Evolutionary conservation across 1,140 invertebrate species (phyloP).

Genomic region (Drosophila kurseongensis): DNA sequence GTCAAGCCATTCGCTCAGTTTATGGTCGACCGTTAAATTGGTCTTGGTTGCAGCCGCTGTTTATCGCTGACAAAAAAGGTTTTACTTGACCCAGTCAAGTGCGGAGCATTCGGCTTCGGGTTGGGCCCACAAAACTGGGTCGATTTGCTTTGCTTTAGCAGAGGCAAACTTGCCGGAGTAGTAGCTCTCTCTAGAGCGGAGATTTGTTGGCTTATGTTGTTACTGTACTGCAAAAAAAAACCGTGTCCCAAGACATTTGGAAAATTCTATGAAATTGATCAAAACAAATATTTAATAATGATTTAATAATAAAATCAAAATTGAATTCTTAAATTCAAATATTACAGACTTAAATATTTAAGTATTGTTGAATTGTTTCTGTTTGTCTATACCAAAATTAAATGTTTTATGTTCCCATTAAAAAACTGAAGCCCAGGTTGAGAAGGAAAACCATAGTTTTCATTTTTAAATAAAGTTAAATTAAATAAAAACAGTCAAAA

Average conservation of each 20-base stretch:
- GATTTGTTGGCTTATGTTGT: slow-evolving; percentile 4
- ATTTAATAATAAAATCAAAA: no score
- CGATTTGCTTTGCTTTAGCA: slow-evolving; percentile 43
- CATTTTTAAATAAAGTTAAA: no score
- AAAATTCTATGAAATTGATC: no score
- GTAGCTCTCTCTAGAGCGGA: slow-evolving; percentile 5
- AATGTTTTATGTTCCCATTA: neutral
- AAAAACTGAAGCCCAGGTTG: neutral
- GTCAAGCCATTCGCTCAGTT: slow-evolving; percentile 58
- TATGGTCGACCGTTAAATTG: slow-evolving; percentile 73
- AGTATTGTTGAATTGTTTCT: no score
- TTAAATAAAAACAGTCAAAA: no score
- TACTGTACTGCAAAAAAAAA: neutral
- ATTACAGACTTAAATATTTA: no score
- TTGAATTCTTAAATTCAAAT: no score
- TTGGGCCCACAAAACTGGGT: slow-evolving; percentile 50
- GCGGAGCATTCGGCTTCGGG: slow-evolving; percentile 14
- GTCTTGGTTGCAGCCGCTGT: slow-evolving; percentile 61
- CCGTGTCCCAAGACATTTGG: neutral
- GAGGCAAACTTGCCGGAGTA: slow-evolving; percentile 19
- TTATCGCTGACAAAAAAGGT: slow-evolving; percentile 80
- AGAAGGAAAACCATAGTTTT: no score
- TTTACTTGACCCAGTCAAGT: slow-evolving; percentile 78
- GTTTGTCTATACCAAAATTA: neutral
- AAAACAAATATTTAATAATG: no score